Evolutionary conservation across 1,140 invertebrate genomes (phyloP), one percentile per base, ranked within the genome.

Genomic region (Scylla paramamosain): DNA sequence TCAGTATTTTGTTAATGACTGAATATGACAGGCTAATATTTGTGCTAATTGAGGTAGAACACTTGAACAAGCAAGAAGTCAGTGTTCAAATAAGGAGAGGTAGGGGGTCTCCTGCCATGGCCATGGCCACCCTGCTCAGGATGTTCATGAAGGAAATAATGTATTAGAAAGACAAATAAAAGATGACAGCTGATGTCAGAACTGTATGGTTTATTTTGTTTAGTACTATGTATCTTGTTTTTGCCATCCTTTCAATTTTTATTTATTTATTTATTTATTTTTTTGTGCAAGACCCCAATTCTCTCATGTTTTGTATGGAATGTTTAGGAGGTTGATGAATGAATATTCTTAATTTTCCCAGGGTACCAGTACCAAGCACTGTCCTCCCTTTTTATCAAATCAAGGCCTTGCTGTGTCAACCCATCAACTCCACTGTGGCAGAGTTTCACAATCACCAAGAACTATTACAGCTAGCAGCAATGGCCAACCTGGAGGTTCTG

Each of bases 381-480:
- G 39, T 94, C 29, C 87, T 45, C 46, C 93, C 93, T n/a, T 48
- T 59, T 10, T 8, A 52, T 14, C 29, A 90, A 10, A 94, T 94
- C 16, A 82, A 90, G 45, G 31, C 59, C 52, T 46, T 94, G 16
- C 12, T 45, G n/a, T 77, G 8, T n/a, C 29, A 88, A 39, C 59
- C 86, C 16, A 77, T 82, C 32, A 52, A 39, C 28, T 32, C 77
- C 59, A 77, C 67, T 12, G 12, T 32, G n/a, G 28, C 93, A 45
- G 86, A 90, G 82, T 94, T 94, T 59, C 86, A 90, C 8, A 82
- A 87, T 94, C 59, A 90, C 16, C 86, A 82, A 20, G 93, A 94
- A 39, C 93, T 94, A 16, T 3, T 94, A n/a, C 86, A 90, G n/a
- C 10, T 94, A 48, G 93, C 93, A 48, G 46, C 93, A 8, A 94